These are phyloP conservation scores for Drosophila virilis DNA, from an alignment of 1,140 invertebrate species.

Conservation along the genomic window DNA sequence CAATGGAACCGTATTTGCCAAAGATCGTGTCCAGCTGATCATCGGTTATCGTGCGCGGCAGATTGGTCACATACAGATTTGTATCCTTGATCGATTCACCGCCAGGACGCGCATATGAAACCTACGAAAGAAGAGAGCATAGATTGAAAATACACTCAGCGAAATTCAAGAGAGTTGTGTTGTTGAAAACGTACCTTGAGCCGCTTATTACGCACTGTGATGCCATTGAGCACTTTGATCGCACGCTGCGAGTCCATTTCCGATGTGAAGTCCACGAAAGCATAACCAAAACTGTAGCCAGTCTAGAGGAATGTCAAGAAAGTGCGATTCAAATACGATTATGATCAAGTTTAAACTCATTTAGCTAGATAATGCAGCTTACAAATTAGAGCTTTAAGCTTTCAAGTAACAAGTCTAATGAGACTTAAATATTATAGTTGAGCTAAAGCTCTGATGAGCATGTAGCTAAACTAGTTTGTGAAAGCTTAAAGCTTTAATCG, in stretches of 20 bases:
- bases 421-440: no score
- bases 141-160: no score
- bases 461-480: no score
- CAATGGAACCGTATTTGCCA: constrained; percentile 93
- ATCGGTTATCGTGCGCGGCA: constrained; percentile 93
- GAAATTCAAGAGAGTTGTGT: not conserved
- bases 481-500: no score
- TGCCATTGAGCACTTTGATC: constrained; percentile 94
- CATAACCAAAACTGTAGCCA: constrained; percentile 98
- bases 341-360: no score
- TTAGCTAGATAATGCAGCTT: no score
- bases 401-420: no score
- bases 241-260: constrained; percentile 94
- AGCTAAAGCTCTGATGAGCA: no score
- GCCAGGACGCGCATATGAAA: constrained; percentile 95
- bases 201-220: constrained; percentile 93
- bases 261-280: constrained; percentile 96
- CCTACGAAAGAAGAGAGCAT: constrained; percentile 85
- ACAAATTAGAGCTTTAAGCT: not conserved
- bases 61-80: constrained; percentile 96
- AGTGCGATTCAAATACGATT: not conserved
- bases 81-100: constrained; percentile 97
- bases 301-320: constrained; percentile 86
- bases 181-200: constrained; percentile 87
- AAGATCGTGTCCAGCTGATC: constrained; percentile 93